Evolutionary conservation across 2,113 vertebrate species (phyloP), one percentile per base, ranked within the genome.

Genomic region (Herpetotheres cachinnans): DNA sequence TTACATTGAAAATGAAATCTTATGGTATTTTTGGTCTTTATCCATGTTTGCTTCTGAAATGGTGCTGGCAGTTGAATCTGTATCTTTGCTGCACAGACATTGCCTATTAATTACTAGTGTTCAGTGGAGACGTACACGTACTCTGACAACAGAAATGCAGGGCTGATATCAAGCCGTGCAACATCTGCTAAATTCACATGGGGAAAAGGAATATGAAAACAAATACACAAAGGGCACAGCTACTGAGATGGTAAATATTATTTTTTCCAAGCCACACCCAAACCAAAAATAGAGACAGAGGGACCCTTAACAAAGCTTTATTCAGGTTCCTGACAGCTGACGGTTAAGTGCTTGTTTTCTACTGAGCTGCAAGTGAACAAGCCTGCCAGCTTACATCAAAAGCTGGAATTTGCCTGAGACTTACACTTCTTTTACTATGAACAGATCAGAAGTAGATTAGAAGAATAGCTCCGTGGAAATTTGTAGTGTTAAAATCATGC

Each of bases 191-290:
- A 94, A 89, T 96, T 97, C 90, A 86, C 87, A 78, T 22, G 78
- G 76, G 91, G 79, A 94, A 84, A 94, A 63, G 44, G 86, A 96
- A 87, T 73, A 93, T 40, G 65, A 70, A 85, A 97, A 95, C 95
- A 97, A 62, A 96, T 30, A 86, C 59, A 77, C 65, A 73, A 95
- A 97, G 95, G 93, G 95, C 93, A 97, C 84, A 93, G 93, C 87
- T 71, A 90, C 52, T 82, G 46, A n/a, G 84, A 92, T 95, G 93
- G 96, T 97, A 98, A 98, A 98, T 98, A 98, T 97, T 98, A 89
- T 67, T 95, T 92, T 98, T 98, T 97, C 96, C 96, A 81, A 81
- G 91, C 95, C 90, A 89, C 97, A 95, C 97, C 96, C 97, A 96
- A 87, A 85, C 96, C 89, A 90, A 97, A 98, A 98, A 96, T 59